Evolutionary conservation across 2,113 vertebrate genomes (phyloP), one percentile per base, ranked within the genome.

Genomic region (Hypocryptadius cinnamomeus): DNA sequence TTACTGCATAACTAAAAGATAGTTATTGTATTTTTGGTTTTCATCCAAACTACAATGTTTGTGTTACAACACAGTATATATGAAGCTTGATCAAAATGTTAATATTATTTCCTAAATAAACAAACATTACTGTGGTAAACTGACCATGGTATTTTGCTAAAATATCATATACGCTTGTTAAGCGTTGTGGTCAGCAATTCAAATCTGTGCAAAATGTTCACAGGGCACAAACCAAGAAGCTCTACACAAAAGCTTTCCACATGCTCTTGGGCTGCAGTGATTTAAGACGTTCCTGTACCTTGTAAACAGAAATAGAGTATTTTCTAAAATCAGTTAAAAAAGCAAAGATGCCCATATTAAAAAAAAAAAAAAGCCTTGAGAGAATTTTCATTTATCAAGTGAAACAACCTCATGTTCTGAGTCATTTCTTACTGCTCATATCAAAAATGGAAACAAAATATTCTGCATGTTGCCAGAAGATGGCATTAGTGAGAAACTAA

Each of bases 401-500:
- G 22, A 76, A 87, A 78, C 25, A 60, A n/a, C 33, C 77, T 12
- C n/a, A 31, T 3, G 5, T 20, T 76, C 61, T 50, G 12, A 20
- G 28, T 83, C 11, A 63, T 19, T 69, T 64, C 24, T 45, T 51
- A 54, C 35, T 3, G 13, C 11, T 66, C 1, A 0, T 23, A 37
- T 8, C 42, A 53, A 10, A 24, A 89, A 42, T 12, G 53, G 39
- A 54, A 87, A 89, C 20, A 87, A 92, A 91, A 15, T 85, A 94
- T 73, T 90, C 42, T 15, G 25, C 65, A 40, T 35, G 25, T 35
- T 89, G 77, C 85, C 95, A 95, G 93, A 57, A 98, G 95, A 77
- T 96, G 97, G 95, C 97, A 96, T 35, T 37, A 95, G 27, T 66
- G 63, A 95, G 14, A 89, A 92, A 95, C 16, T 61, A 90, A 90